Conservation (phyloP, 2,888 invertebrate species). For the Drosophila meridionalis region DNA sequence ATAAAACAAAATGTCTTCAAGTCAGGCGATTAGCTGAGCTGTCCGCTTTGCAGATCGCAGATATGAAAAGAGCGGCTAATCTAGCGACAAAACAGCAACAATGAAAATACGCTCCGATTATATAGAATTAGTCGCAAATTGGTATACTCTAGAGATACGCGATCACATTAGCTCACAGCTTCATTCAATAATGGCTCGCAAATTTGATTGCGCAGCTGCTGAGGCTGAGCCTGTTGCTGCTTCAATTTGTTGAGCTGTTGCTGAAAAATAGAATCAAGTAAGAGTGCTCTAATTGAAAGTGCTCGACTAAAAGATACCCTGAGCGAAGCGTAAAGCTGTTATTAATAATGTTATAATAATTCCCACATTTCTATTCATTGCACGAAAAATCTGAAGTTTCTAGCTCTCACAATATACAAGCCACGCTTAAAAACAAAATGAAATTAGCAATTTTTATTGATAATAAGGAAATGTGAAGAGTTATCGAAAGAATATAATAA, state of each 20-base stretch:
- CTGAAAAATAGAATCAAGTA: not conserved
- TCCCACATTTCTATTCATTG: too few species aligned
- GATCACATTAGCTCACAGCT: constrained; percentile 44
- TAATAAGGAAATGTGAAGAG: too few species aligned
- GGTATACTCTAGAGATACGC: constrained; percentile 29
- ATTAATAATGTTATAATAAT: too few species aligned
- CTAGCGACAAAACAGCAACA: constrained; percentile 28
- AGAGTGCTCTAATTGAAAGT: too few species aligned
- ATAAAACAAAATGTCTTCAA: constrained; percentile 32
- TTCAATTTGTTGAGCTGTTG: not conserved
- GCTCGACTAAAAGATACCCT: too few species aligned
- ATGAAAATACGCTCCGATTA: constrained; percentile 23
- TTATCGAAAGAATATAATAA: too few species aligned
- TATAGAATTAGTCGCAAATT: constrained; percentile 51
- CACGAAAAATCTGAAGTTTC: too few species aligned
- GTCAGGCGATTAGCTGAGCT: constrained; percentile 59
- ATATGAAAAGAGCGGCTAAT: constrained; percentile 51
- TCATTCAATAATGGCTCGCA: constrained; percentile 26
- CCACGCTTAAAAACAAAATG: too few species aligned
- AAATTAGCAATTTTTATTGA: too few species aligned
- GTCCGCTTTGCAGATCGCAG: constrained; percentile 63
- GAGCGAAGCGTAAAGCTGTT: too few species aligned
- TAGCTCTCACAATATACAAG: too few species aligned
- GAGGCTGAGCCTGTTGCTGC: not conserved
- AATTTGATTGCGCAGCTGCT: constrained; percentile 15